Evolutionary conservation across 2,888 invertebrate genomes (phyloP).

Genomic region (Drosophila mulleri): DNA sequence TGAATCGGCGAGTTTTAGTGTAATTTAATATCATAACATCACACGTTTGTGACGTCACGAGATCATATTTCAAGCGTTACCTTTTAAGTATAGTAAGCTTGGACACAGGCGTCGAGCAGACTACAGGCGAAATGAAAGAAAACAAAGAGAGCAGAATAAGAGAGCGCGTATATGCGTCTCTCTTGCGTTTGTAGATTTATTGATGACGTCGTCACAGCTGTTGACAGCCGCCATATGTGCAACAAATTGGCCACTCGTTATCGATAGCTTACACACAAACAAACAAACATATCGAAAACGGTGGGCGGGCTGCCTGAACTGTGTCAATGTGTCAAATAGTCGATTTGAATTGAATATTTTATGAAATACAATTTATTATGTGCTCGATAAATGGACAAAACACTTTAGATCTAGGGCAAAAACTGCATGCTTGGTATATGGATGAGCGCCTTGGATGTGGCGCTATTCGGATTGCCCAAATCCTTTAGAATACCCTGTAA

Average conservation of each 20-base stretch:
- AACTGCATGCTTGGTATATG: slow-evolving; percentile 84
- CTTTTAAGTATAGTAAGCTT: slow-evolving; percentile 6
- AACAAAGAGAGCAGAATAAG: slow-evolving; percentile 27
- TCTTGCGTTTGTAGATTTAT: slow-evolving; percentile 2
- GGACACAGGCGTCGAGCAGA: slow-evolving; percentile 17
- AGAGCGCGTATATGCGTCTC: slow-evolving; percentile 1
- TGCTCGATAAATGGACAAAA: slow-evolving; percentile 37
- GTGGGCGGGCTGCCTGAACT: slow-evolving; percentile 49
- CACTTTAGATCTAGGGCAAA: slow-evolving; percentile 73
- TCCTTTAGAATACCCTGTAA: slow-evolving; percentile 83
- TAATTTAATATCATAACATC: neutral
- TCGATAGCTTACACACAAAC: slow-evolving; percentile 52
- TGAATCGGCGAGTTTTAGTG: neutral
- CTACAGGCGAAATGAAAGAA: slow-evolving; percentile 30
- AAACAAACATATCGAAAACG: slow-evolving; percentile 8
- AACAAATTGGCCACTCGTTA: slow-evolving; percentile 55
- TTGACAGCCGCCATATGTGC: slow-evolving; percentile 36
- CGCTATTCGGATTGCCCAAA: slow-evolving; percentile 78
- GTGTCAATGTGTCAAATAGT: slow-evolving; percentile 68
- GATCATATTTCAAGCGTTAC: slow-evolving; percentile 14
- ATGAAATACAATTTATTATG: slow-evolving; percentile 51
- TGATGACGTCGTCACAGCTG: slow-evolving; percentile 62
- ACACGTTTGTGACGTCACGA: slow-evolving; percentile 1
- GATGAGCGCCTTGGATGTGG: slow-evolving; percentile 79
- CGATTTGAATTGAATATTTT: slow-evolving; percentile 35